Conservation (phyloP, 2,113 vertebrate species). For the Melanostigma gelatinosum region DNA sequence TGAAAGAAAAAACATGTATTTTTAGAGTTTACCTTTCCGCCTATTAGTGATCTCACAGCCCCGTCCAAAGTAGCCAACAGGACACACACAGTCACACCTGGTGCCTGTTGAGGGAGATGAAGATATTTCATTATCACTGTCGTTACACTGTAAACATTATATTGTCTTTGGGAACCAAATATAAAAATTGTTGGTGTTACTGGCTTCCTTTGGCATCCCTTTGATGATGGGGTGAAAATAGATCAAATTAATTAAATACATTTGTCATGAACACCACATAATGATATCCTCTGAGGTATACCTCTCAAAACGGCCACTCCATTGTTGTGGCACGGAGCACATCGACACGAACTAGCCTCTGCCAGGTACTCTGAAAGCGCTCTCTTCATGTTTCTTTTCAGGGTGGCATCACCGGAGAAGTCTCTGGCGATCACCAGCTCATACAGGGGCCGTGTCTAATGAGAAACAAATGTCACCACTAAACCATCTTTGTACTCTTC, state of each 20-base stretch:
- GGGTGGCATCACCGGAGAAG: slow-evolving; percentile 72
- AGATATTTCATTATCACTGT: not conserved
- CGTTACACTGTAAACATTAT: not conserved
- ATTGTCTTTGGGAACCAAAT: not conserved
- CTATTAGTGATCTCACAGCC: slow-evolving; percentile 87
- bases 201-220: not conserved
- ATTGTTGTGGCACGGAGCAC: slow-evolving; percentile 88
- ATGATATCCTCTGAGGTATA: slow-evolving; percentile 48
- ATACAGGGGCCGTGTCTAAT: slow-evolving; percentile 86
- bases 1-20: not conserved
- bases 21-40: slow-evolving; percentile 75
- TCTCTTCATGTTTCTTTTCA: slow-evolving; percentile 88
- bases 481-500: not conserved
- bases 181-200: not conserved
- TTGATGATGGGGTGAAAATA: not conserved
- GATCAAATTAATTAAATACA: not conserved
- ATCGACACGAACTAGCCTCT: slow-evolving; percentile 88
- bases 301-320: slow-evolving; percentile 89
- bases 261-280: not conserved
- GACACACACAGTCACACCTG: slow-evolving; percentile 90
- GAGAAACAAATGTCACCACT: not conserved
- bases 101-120: slow-evolving; percentile 78
- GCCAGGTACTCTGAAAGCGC: slow-evolving; percentile 88
- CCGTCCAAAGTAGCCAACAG: slow-evolving; percentile 82
- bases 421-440: slow-evolving; percentile 88